Evolutionary conservation across 2,797 vertebrate genomes (phyloP), one percentile per base, ranked within the genome.

Genomic region (Argyrosomus regius): DNA sequence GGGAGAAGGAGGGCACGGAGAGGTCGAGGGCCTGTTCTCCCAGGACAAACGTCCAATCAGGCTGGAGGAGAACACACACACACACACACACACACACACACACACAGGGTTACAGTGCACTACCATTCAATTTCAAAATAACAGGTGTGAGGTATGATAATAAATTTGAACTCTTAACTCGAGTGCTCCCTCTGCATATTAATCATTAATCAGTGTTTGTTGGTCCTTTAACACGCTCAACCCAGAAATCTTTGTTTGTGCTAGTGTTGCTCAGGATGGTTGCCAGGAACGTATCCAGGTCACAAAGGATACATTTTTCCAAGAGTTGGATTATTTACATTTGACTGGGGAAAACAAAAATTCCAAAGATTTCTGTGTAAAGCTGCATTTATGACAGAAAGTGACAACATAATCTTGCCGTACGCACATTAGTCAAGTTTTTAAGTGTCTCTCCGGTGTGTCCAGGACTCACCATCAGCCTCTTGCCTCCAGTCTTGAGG

Each of bases 21-120:
- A 99, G 92, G 76, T 99, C 98, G 90, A 99, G 82, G 4, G 97
- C 97, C 91, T 97, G 97, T 67, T 99, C 98, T 59, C 98, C 98
- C 6, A 99, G 96, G 80, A 97, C 96, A 72, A 99, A 93, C 9
- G 93, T 95, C 98, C 98, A 99, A 74, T 99, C 98, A 63, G 97
- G 96, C 98, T 99, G 90, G 1, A 91, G 86, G 48, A 64, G 87
- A 68, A 83, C 20, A 81, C 57, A 78, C 41, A 74, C 20, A 79
- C 17, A 80, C n/a, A 78, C 18, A 81, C n/a, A 60, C 52, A 39
- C 46, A 35, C 41, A 74, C 20, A 79, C n/a, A 78, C 20, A 81
- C n/a, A 61, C 53, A 39, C 48, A 35, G 20, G 20, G 12, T 70
- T 41, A 66, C 14, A 75, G 7, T 57, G 41, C 45, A 45, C 12